Evolutionary conservation across 1,140 invertebrate genomes (phyloP).

Genomic region (Zaprionus gabonicus): DNA sequence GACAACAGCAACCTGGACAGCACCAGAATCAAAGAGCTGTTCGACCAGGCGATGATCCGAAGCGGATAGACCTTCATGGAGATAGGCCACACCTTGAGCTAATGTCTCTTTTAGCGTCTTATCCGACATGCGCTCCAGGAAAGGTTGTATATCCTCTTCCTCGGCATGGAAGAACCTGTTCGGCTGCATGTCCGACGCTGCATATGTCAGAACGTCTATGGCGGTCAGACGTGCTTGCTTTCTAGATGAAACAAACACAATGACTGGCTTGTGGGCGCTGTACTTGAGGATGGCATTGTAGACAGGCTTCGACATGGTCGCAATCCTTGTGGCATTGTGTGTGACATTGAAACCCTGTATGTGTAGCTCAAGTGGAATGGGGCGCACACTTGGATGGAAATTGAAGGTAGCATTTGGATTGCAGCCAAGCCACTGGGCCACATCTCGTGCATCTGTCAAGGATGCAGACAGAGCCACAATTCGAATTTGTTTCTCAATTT

Average conservation of each 20-base stretch:
- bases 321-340: slow-evolving; percentile 96
- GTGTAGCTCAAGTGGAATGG: slow-evolving; percentile 96
- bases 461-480: slow-evolving; percentile 98
- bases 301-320: slow-evolving; percentile 98
- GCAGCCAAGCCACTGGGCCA: slow-evolving; percentile 98
- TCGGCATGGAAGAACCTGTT: slow-evolving; percentile 95
- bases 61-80: slow-evolving; percentile 96
- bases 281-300: slow-evolving; percentile 97
- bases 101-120: slow-evolving; percentile 95
- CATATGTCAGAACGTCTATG: slow-evolving; percentile 97
- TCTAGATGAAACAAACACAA: slow-evolving; percentile 98
- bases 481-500: slow-evolving; percentile 96
- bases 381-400: slow-evolving; percentile 98
- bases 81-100: slow-evolving; percentile 97
- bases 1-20: slow-evolving; percentile 96
- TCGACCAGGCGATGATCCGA: slow-evolving; percentile 95
- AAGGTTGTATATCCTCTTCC: slow-evolving; percentile 94
- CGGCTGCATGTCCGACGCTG: slow-evolving; percentile 93
- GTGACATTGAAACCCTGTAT: slow-evolving; percentile 99
- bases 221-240: slow-evolving; percentile 97
- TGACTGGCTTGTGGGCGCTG: slow-evolving; percentile 94
- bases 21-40: slow-evolving; percentile 96
- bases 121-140: slow-evolving; percentile 94
- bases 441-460: slow-evolving; percentile 97
- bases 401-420: slow-evolving; percentile 97